Base-by-base conservation (phyloP, 2,888 invertebrate genomes). In the Drosophila vallismaia region DNA sequence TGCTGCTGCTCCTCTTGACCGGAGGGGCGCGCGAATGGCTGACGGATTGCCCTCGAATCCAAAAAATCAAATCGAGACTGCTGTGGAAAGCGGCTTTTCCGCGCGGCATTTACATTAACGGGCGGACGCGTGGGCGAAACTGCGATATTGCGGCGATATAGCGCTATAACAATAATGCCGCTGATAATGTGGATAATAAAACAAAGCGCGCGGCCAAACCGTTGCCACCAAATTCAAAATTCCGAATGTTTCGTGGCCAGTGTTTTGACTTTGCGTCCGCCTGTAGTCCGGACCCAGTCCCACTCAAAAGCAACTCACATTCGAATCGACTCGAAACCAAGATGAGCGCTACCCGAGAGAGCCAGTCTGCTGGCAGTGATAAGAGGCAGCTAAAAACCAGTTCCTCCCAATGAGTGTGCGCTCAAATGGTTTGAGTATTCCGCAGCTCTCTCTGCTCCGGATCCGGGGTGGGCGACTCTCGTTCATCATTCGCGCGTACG, bases 141-240 rank as follows among this genome's bases (percentile, higher is more conserved):
- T 36, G 36, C 36, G 36, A 36, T 36, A 71, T 40, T 29, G 50
- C 26, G 53, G 49, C 40, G 63, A 29, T 46, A 49, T 12, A 50
- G 58, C 44, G 53, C 58, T 87, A 87, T 89, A 90, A 90, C 88
- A 89, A 90, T 88, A 89, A 90, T 88, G 86, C 81, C 88, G 90
- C 83, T 89, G 90, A 90, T 90, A 89, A 90, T 89, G 70, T 70
- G 77, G 88, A 89, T 89, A 90, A 91, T 91, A 91, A 91, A 91
- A 91, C 88, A 91, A 90, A 90, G 90, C 91, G 91, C 91, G 91
- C 92, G 91, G 91, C 91, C 90, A 90, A 91, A 90, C 92, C 91
- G 92, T 90, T 91, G 92, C 90, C 90, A 89, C 91, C 90, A 90
- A 91, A 91, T 19, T 19, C 19, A 19, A 19, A 19, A 19, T 19